Percentiles rank a stretch among this genome's conserved stretches.
phyloP scores from a whole-genome alignment of 2,888 invertebrate species.

The Mythimna ferrago region DNA sequence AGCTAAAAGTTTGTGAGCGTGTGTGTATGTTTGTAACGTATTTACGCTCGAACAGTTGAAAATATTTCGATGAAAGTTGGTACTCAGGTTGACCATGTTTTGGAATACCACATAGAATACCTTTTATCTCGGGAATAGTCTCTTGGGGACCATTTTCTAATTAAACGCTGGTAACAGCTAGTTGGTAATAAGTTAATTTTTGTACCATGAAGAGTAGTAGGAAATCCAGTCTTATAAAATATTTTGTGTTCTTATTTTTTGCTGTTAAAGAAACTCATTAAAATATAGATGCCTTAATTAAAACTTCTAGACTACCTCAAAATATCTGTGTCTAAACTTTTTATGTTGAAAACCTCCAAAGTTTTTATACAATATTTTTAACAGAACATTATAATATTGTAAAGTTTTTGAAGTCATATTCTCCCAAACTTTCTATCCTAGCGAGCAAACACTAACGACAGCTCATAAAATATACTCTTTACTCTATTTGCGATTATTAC shows the following conservation, averaged over 20 bases:
- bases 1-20: too few species aligned
- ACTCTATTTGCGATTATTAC: slow-evolving; percentile 37
- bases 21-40: too few species aligned
- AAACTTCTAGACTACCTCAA: slow-evolving; percentile 26
- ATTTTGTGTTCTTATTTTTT: slow-evolving; percentile 6
- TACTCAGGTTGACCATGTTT: too few species aligned
- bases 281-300: slow-evolving; percentile 20
- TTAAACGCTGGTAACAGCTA: too few species aligned
- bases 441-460: slow-evolving; percentile 3
- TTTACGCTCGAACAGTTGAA: too few species aligned
- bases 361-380: slow-evolving; percentile 23
- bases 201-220: background rate
- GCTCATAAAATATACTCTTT: slow-evolving; percentile 23
- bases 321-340: slow-evolving; percentile 26
- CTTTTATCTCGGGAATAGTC: too few species aligned
- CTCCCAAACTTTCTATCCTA: slow-evolving; percentile 35
- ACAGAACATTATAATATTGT: slow-evolving; percentile 14
- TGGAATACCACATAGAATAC: too few species aligned
- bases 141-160: too few species aligned
- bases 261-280: slow-evolving; percentile 20
- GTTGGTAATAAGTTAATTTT: background rate
- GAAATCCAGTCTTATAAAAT: background rate
- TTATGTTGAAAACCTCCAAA: slow-evolving; percentile 7
- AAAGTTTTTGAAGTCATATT: slow-evolving; percentile 41
- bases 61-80: too few species aligned